Evolutionary conservation across 2,888 invertebrate species (phyloP), one percentile per base, ranked within the genome.

Genomic region (Cerastis rubricosa): DNA sequence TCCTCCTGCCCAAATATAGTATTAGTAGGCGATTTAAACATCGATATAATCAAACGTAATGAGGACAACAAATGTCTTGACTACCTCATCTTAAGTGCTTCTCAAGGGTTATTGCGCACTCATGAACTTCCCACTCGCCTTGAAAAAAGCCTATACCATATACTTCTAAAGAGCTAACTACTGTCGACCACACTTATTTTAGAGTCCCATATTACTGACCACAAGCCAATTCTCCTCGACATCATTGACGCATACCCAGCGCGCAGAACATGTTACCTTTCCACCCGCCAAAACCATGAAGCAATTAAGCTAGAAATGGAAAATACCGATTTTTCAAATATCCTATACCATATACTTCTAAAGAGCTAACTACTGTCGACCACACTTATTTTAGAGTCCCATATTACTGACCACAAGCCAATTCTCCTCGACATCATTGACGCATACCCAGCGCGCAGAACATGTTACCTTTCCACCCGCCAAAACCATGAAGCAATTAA

Each of bases 401-500:
- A 65, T 45, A 45, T 45, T 25, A 65, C 45, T 65, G 65, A 66
- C 25, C 45, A 25, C 19, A 65, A 66, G 45, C 65, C 65, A n/a
- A 43, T 65, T 45, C 65, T 65, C 47, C 47, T 67, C 7, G 47
- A 66, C 25, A 66, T 66, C 12, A 2, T 29, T 12, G 66, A 47
- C 47, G 66, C 47, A 22, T 47, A 66, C 25, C 45, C 65, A 19
- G 45, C 19, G 19, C 66, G 47, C 19, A 66, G 35, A 29, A 35
- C 49, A 29, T 49, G 9, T 6, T 68, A 68, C 17, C 65, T 45
- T 45, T 45, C 65, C 3, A 65, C 65, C 19, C 25, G 25, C 65
- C 25, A 47, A 12, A 29, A 66, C 45, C 19, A 66, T 45, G 66
- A 66, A 25, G 66, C 25, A 29, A 29, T 66, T 47, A 66, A 19